Evolutionary conservation across 1,140 invertebrate genomes (phyloP).

Genomic region (Matsumurasca onukii): DNA sequence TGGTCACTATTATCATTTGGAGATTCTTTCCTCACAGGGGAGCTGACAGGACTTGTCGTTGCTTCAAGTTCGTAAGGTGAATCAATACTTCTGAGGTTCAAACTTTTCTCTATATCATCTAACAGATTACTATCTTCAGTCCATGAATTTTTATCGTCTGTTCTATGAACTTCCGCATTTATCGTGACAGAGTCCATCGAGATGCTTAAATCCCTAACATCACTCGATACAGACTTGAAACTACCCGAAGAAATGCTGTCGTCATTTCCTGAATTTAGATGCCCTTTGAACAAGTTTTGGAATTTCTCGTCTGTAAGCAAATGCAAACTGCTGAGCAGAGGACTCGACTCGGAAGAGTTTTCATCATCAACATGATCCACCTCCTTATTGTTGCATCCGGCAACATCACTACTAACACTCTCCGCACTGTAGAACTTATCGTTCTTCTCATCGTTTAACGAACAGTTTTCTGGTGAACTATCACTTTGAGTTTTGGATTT

Average conservation of each 20-base stretch:
- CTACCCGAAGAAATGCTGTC: slow-evolving; percentile 35
- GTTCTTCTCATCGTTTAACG: slow-evolving; percentile 13
- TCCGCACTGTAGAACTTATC: slow-evolving; percentile 31
- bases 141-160: slow-evolving; percentile 30
- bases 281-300: slow-evolving; percentile 32
- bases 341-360: slow-evolving; percentile 36
- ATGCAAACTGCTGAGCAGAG: slow-evolving; percentile 39
- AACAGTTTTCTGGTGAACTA: slow-evolving; percentile 9
- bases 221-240: slow-evolving; percentile 35
- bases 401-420: slow-evolving; percentile 15
- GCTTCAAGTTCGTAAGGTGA: background rate
- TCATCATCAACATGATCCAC: slow-evolving; percentile 15
- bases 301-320: slow-evolving; percentile 37
- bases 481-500: slow-evolving; percentile 15
- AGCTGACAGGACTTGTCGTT: background rate
- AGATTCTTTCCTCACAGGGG: background rate
- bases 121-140: slow-evolving; percentile 35
- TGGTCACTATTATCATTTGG: slow-evolving; percentile 7
- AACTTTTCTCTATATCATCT: slow-evolving; percentile 38
- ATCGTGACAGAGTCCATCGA: slow-evolving; percentile 39
- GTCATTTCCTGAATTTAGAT: slow-evolving; percentile 28
- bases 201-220: slow-evolving; percentile 19
- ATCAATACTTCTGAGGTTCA: slow-evolving; percentile 4
- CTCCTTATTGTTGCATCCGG: background rate
- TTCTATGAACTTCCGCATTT: slow-evolving; percentile 38